Evolutionary conservation across 2,888 invertebrate species (phyloP).

Genomic region (Himalopsyche japonica): DNA sequence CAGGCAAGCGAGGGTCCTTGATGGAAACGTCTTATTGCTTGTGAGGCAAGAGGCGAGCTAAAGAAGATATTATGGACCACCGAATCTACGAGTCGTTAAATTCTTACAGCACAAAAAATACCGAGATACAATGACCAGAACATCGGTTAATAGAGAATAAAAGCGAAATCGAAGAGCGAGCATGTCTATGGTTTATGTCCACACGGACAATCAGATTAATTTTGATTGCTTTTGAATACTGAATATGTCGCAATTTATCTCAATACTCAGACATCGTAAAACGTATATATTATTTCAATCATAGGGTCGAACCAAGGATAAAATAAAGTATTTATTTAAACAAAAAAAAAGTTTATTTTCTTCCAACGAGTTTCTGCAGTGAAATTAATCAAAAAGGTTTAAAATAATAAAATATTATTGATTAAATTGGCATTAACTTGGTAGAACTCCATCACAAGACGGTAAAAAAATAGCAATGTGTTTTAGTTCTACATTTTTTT

Average conservation of each 20-base stretch:
- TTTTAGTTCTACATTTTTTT: no score
- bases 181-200: background rate
- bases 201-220: background rate
- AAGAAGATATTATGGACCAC: background rate
- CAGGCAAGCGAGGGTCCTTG: background rate
- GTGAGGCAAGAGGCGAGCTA: background rate
- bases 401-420: no score
- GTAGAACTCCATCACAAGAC: no score
- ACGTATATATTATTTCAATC: background rate
- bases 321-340: background rate
- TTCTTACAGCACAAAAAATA: background rate
- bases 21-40: background rate
- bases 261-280: background rate
- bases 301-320: background rate
- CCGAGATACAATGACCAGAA: background rate
- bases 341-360: background rate
- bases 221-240: background rate
- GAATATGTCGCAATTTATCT: background rate
- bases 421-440: no score
- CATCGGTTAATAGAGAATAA: background rate
- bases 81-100: background rate
- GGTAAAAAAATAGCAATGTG: no score
- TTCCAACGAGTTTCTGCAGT: no score
- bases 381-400: no score
- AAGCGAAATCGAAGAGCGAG: background rate